phyloP scores from a whole-genome alignment of 2,888 invertebrate genomes.

The Molanna angustata region DNA sequence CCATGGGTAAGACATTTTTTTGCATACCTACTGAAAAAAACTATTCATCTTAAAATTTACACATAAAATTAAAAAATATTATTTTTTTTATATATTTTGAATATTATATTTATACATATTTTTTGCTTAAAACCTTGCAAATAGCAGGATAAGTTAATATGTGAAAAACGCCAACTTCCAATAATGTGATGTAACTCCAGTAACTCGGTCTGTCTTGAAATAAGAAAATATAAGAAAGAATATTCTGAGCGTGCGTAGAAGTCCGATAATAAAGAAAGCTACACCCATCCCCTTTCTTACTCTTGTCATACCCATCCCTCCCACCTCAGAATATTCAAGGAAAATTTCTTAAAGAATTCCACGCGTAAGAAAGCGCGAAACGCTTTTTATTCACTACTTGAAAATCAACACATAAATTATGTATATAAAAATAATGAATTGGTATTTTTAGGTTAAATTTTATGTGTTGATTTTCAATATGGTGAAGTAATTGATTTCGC shows the following conservation, averaged over 20 bases:
- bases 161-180: too few relatives aligned
- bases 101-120: too few relatives aligned
- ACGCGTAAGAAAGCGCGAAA: conserved; percentile 31
- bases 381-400: too few relatives aligned
- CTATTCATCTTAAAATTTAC: background rate
- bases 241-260: conserved; percentile 27
- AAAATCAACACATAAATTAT: too few relatives aligned
- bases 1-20: background rate
- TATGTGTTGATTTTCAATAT: too few relatives aligned
- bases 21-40: background rate
- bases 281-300: background rate
- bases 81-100: background rate
- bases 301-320: too few relatives aligned
- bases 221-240: conserved; percentile 14
- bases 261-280: conserved; percentile 11
- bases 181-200: too few relatives aligned
- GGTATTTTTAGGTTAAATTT: too few relatives aligned
- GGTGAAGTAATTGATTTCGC: too few relatives aligned
- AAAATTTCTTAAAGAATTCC: conserved; percentile 24
- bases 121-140: too few relatives aligned
- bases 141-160: too few relatives aligned
- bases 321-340: conserved; percentile 9
- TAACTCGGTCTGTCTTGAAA: conserved; percentile 14
- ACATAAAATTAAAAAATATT: background rate
- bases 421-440: too few relatives aligned